Conservation (phyloP, 2,797 vertebrate genomes). For the Moxostoma hubbsi region DNA sequence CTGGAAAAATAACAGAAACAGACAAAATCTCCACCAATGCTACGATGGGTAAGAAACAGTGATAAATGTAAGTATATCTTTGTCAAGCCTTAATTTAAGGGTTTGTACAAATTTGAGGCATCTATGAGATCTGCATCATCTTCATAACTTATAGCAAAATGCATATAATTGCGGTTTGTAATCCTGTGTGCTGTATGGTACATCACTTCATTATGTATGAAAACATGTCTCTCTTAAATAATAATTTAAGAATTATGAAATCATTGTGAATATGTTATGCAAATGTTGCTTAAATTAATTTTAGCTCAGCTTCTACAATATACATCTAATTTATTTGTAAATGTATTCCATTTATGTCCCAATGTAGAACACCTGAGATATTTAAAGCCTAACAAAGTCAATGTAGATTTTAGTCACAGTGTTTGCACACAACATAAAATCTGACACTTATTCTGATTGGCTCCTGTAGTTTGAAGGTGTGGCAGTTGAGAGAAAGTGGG, state of each 20-base stretch:
- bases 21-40: neutral
- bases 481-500: neutral
- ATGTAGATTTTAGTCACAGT: conserved; percentile 3
- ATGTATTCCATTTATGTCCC: conserved; percentile 6
- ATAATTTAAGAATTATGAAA: neutral
- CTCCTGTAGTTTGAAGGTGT: neutral
- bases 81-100: neutral
- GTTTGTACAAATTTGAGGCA: neutral
- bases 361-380: conserved; percentile 34
- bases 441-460: conserved; percentile 10
- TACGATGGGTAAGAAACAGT: neutral
- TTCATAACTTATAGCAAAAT: neutral
- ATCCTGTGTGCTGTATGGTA: neutral
- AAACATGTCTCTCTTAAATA: neutral
- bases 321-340: neutral
- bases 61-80: neutral
- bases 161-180: neutral
- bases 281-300: neutral
- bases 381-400: conserved; percentile 24
- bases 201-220: conserved; percentile 2
- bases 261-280: neutral
- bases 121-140: neutral
- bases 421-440: conserved; percentile 11
- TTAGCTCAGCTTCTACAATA: conserved; percentile 2
- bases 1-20: neutral